Percentiles rank a stretch among this genome's conserved stretches.
phyloP scores from a whole-genome alignment of 1,140 invertebrate genomes.

The Bombus waltoni region DNA sequence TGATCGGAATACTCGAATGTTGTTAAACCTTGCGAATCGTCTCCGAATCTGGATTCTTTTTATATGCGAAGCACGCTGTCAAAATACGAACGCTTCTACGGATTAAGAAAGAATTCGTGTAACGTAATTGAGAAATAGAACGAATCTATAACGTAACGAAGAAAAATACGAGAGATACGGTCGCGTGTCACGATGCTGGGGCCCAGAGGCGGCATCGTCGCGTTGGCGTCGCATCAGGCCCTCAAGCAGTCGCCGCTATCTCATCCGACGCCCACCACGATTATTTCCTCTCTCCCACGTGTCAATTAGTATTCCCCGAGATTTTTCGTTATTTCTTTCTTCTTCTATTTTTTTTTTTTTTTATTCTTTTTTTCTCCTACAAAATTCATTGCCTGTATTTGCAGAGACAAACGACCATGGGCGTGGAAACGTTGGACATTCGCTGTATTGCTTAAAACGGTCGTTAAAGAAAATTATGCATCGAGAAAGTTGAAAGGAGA shows the following conservation, averaged over 20 bases:
- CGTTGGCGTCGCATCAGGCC: not conserved
- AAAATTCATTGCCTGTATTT: not conserved
- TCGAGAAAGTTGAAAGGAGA: not conserved
- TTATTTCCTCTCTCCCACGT: slow-evolving; percentile 32
- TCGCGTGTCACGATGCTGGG: not conserved
- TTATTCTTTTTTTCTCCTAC: not conserved
- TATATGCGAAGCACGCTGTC: not conserved
- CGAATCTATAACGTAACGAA: not conserved
- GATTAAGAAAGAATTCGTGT: not conserved
- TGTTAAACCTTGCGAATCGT: too few species aligned
- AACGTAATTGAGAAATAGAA: not conserved
- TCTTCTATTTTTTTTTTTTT: not conserved
- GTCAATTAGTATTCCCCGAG: slow-evolving; percentile 12
- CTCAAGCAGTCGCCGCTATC: not conserved
- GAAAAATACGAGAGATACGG: not conserved
- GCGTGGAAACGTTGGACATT: not conserved
- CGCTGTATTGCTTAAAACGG: not conserved
- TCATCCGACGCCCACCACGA: not conserved
- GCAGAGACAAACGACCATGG: not conserved
- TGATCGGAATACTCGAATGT: too few species aligned
- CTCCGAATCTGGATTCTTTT: too few species aligned
- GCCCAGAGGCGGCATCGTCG: not conserved
- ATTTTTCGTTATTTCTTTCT: slow-evolving; percentile 8
- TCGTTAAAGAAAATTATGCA: slow-evolving; percentile 17
- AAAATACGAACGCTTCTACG: not conserved